Evolutionary conservation across 2,888 invertebrate species (phyloP).

Genomic region (Scaptomyza cyrtandrae): DNA sequence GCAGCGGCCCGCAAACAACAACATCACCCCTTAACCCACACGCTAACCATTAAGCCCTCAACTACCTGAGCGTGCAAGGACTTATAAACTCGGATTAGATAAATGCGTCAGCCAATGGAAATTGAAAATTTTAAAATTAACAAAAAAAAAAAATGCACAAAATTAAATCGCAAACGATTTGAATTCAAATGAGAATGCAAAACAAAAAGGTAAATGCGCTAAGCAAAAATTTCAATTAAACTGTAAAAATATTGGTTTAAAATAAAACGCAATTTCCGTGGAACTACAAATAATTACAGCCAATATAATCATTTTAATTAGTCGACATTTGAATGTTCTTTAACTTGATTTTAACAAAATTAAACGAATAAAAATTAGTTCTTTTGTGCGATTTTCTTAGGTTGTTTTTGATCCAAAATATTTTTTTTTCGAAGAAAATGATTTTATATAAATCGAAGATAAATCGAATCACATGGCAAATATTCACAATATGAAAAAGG

Average conservation of each 20-base stretch:
- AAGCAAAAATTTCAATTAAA: constrained; percentile 44
- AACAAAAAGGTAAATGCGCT: background rate
- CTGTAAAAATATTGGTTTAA: constrained; percentile 43
- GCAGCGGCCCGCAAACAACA: constrained; percentile 1
- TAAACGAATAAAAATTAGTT: too few species aligned
- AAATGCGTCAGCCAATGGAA: constrained; percentile 9
- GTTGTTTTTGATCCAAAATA: background rate
- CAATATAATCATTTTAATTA: background rate
- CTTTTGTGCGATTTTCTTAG: too few species aligned
- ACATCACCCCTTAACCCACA: background rate
- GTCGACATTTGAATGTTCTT: background rate
- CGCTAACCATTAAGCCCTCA: background rate
- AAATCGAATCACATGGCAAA: background rate
- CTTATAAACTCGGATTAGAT: constrained; percentile 28
- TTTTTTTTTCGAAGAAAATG: too few species aligned
- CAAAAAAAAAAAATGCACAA: background rate
- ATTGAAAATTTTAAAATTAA: background rate
- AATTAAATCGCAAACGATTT: constrained; percentile 1
- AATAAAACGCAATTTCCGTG: background rate
- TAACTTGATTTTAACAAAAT: background rate
- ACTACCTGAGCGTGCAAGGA: constrained; percentile 10
- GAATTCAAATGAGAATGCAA: background rate
- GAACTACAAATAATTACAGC: constrained; percentile 9
- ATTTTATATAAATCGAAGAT: too few species aligned
- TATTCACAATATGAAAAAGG: background rate